Evolutionary conservation across 2,797 vertebrate genomes (phyloP).

Genomic region (Rhinoraja longicauda): DNA sequence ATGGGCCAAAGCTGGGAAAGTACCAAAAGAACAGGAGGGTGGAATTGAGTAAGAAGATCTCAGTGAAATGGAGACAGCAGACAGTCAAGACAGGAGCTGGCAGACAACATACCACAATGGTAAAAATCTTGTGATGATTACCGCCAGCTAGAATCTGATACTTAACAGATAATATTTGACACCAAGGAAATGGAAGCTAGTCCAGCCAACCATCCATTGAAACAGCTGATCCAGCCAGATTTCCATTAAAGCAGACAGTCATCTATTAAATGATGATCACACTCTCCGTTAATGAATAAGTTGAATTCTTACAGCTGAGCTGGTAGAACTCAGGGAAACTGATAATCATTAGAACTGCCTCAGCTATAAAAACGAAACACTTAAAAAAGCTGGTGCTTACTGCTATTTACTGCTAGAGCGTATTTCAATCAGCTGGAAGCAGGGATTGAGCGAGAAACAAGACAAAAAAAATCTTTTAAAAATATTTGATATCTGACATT

Average conservation of each 20-base stretch:
- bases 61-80: constrained; percentile 16
- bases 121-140: not conserved
- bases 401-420: not conserved
- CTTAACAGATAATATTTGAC: not conserved
- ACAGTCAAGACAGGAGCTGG: not conserved
- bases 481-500: not conserved
- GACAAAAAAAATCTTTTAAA: not conserved
- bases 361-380: not conserved
- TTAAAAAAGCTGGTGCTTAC: not conserved
- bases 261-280: not conserved
- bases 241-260: not conserved
- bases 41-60: not conserved
- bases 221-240: not conserved
- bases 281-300: not conserved
- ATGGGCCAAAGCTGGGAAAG: not conserved
- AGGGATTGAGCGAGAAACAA: not conserved
- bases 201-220: not conserved
- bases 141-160: not conserved
- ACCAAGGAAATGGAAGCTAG: not conserved
- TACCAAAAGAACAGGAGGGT: not conserved
- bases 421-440: not conserved
- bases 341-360: not conserved
- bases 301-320: not conserved
- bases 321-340: not conserved
- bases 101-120: not conserved